These are phyloP conservation scores for Drosophila pseudotalamancana DNA, from an alignment of 2,888 invertebrate species.

Conservation along the genomic window DNA sequence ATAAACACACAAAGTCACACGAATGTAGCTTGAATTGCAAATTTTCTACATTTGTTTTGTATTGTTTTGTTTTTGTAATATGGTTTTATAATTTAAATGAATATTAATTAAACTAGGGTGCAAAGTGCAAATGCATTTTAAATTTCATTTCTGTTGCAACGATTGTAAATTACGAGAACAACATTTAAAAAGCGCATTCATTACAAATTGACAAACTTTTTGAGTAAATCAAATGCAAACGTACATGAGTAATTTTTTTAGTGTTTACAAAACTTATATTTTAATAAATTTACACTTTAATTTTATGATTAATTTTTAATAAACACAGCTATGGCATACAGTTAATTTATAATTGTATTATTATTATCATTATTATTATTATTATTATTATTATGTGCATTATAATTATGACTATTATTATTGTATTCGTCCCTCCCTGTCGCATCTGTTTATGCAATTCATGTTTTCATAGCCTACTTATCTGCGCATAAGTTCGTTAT, in stretches of 20 bases:
- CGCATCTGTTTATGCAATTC: conserved; percentile 3
- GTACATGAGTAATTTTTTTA: conserved; percentile 33
- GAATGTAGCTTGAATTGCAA: conserved; percentile 51
- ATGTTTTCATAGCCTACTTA: conserved; percentile 54
- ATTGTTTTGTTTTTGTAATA: conserved; percentile 22
- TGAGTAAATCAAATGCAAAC: conserved; percentile 28
- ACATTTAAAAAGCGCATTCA: conserved; percentile 13
- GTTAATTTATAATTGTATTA: conserved; percentile 53
- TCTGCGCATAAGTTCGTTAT: conserved; percentile 60
- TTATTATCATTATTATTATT: conserved; percentile 43
- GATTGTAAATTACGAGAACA: conserved; percentile 48
- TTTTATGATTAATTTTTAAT: conserved; percentile 59
- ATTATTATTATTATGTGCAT: conserved; percentile 20
- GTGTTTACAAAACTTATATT: conserved; percentile 43
- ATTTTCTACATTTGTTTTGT: conserved; percentile 58
- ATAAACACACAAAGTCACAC: conserved; percentile 10
- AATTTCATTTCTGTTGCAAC: conserved; percentile 30
- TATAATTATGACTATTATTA: conserved; percentile 21
- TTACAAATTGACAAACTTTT: conserved; percentile 40
- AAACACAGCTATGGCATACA: conserved; percentile 53
- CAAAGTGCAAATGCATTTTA: conserved; percentile 44
- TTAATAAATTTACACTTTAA: conserved; percentile 47
- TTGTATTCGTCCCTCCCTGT: conserved; percentile 22
- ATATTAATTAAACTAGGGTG: conserved; percentile 15
- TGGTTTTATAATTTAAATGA: conserved; percentile 11